Percentiles rank a stretch among this genome's conserved stretches.
These are phyloP conservation scores for Stegophylla sp. DNA, from an alignment of 2,888 invertebrate genomes.

Conservation along the genomic window DNA sequence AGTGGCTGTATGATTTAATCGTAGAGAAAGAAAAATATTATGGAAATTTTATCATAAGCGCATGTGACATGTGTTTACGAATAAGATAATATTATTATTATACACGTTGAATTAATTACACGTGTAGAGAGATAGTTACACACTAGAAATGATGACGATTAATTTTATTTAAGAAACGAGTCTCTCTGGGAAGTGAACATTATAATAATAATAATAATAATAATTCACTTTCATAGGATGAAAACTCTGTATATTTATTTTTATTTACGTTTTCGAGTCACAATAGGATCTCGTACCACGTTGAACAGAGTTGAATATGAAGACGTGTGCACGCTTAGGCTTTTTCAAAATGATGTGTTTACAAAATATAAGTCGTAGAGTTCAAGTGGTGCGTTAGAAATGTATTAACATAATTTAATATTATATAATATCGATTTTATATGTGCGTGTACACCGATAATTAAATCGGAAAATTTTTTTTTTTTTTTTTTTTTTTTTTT, in stretches of 20 bases:
- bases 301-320: neutral
- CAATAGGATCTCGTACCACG: too few relatives aligned
- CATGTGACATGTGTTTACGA: neutral
- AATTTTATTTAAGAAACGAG: neutral
- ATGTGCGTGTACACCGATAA: neutral
- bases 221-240: neutral
- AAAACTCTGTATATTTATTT: neutral
- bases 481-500: too few relatives aligned
- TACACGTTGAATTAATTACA: neutral
- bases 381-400: too few relatives aligned
- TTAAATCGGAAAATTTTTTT: constrained; percentile 29
- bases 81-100: too few relatives aligned
- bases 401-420: too few relatives aligned
- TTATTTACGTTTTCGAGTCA: neutral
- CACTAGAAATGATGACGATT: neutral
- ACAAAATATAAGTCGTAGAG: neutral
- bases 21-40: constrained; percentile 3
- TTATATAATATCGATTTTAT: neutral
- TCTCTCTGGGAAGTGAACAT: neutral
- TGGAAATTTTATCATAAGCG: neutral
- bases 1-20: constrained; percentile 3
- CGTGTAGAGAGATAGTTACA: neutral
- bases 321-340: neutral
- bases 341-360: neutral
- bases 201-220: neutral